Conservation (phyloP, 2,797 vertebrate species). For the Oryzias dopingdopingensis region DNA sequence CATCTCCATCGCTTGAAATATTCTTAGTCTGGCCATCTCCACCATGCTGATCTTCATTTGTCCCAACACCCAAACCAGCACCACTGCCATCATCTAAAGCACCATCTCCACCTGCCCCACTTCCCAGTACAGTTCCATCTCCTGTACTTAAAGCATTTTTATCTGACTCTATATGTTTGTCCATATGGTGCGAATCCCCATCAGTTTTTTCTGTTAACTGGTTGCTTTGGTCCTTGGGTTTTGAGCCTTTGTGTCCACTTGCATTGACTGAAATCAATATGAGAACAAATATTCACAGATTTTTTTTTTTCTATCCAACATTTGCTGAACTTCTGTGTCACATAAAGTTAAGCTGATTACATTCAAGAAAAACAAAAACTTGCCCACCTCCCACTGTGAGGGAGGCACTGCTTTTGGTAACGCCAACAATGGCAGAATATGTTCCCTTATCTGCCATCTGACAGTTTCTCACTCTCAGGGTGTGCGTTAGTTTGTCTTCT, state of each 20-base stretch:
- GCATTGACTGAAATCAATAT: constrained; percentile 51
- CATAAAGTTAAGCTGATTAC: too few relatives aligned
- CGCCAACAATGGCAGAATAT: constrained; percentile 79
- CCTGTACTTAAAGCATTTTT: constrained; percentile 28
- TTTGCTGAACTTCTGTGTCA: too few relatives aligned
- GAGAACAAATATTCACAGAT: too few relatives aligned
- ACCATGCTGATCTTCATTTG: background rate
- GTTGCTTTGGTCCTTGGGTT: constrained; percentile 28
- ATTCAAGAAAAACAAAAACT: too few relatives aligned
- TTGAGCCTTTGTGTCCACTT: constrained; percentile 19
- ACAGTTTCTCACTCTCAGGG: constrained; percentile 75
- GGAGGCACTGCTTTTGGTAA: constrained; percentile 78
- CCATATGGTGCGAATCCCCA: too few relatives aligned
- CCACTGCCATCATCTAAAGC: background rate
- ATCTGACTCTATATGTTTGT: constrained; percentile 23
- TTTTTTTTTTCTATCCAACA: too few relatives aligned
- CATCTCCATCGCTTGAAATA: constrained; percentile 17
- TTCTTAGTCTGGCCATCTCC: constrained; percentile 17
- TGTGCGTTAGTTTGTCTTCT: constrained; percentile 82
- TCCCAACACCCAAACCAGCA: constrained; percentile 10
- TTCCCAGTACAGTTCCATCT: constrained; percentile 13
- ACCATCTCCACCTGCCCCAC: constrained; percentile 21
- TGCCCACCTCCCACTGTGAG: constrained; percentile 80
- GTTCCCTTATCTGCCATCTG: constrained; percentile 76
- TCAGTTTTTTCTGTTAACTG: constrained; percentile 3